These are phyloP conservation scores for Drosophila subquinaria DNA, from an alignment of 2,888 invertebrate genomes.

Conservation along the genomic window DNA sequence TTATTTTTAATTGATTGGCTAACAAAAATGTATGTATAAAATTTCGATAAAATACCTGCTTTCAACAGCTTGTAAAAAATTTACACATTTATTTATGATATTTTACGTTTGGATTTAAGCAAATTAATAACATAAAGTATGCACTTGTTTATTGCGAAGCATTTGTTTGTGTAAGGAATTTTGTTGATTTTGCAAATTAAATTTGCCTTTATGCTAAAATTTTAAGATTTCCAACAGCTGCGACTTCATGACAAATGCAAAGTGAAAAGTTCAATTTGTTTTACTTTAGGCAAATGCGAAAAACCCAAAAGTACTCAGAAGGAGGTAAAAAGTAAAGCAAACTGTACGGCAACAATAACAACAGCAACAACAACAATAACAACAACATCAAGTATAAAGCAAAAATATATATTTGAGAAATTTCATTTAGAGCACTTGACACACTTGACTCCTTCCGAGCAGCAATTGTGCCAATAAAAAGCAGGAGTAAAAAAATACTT, in stretches of 20 bases:
- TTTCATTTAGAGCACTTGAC: constrained; percentile 41
- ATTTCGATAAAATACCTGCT: not conserved
- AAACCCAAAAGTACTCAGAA: constrained; percentile 25
- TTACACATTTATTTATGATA: constrained; percentile 6
- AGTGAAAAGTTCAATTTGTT: constrained; percentile 70
- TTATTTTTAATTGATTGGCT: not conserved
- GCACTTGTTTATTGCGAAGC: constrained; percentile 20
- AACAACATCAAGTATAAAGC: constrained; percentile 7
- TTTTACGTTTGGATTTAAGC: not conserved
- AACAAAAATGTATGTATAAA: not conserved
- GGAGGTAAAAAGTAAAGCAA: constrained; percentile 49
- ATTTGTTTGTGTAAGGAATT: constrained; percentile 8
- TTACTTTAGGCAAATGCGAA: constrained; percentile 34
- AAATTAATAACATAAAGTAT: constrained; percentile 32
- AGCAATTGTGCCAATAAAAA: constrained; percentile 7
- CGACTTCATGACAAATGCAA: constrained; percentile 45
- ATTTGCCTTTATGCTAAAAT: constrained; percentile 37
- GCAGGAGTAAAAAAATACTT: not conserved
- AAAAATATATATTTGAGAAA: constrained; percentile 41
- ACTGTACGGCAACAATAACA: constrained; percentile 16
- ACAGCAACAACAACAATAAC: constrained; percentile 2
- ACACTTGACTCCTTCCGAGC: constrained; percentile 30
- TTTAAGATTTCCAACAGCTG: constrained; percentile 48
- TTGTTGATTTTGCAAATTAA: constrained; percentile 42
- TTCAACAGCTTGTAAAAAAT: not conserved